Conservation (phyloP, 2,888 invertebrate genomes). For the Cerastis rubricosa region DNA sequence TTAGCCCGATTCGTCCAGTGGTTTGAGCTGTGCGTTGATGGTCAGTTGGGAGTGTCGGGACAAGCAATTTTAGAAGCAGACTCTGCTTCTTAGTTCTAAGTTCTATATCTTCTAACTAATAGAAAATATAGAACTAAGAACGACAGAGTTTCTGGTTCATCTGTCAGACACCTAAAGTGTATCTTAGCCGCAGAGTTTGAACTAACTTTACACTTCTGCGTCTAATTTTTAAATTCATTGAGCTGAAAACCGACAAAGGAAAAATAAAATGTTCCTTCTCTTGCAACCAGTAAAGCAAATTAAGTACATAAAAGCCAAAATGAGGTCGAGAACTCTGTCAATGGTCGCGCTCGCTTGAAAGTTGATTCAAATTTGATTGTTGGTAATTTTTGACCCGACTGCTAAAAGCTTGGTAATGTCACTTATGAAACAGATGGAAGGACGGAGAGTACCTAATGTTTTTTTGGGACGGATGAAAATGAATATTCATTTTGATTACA, state of each 20-base stretch:
- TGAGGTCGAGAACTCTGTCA: constrained; percentile 83
- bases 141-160: no score
- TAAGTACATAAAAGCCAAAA: constrained; percentile 85
- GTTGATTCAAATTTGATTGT: constrained; percentile 70
- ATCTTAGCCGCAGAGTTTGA: constrained; percentile 9
- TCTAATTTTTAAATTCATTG: constrained; percentile 75
- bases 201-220: constrained; percentile 23
- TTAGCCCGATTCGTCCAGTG: background rate
- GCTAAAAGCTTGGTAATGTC: constrained; percentile 16
- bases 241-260: constrained; percentile 78
- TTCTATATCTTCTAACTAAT: no score
- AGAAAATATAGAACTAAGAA: no score
- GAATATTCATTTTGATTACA: constrained; percentile 33
- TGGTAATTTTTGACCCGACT: constrained; percentile 56
- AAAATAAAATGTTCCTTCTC: constrained; percentile 78
- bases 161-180: background rate
- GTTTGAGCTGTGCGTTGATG: background rate
- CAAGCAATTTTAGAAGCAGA: background rate
- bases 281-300: constrained; percentile 83
- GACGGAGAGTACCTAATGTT: background rate
- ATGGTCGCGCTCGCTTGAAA: constrained; percentile 72
- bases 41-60: background rate
- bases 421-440: constrained; percentile 45
- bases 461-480: constrained; percentile 22
- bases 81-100: background rate